These are phyloP conservation scores for Sternarchorhynchus goeldii DNA, from an alignment of 2,797 vertebrate genomes.

Conservation along the genomic window DNA sequence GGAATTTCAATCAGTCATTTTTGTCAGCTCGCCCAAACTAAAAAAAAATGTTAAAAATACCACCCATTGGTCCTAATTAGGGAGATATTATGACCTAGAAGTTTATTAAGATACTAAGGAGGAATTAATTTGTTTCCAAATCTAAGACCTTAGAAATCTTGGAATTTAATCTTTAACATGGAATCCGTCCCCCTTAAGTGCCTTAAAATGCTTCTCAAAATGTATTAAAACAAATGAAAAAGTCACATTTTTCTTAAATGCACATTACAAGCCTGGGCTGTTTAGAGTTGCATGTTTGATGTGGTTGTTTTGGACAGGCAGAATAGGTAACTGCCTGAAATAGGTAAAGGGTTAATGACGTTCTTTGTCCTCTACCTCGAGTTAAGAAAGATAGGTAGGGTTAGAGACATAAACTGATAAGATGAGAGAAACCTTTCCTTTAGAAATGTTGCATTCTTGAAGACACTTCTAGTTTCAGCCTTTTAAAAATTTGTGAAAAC, in stretches of 20 bases:
- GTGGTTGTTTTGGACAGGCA: too few species aligned
- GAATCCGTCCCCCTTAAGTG: slow-evolving; percentile 1
- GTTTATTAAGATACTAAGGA: slow-evolving; percentile 40
- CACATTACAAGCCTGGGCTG: background rate
- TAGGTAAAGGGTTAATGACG: too few species aligned
- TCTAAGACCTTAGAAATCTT: background rate
- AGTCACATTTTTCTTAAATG: background rate
- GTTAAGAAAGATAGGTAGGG: too few species aligned
- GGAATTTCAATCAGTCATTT: slow-evolving; percentile 76
- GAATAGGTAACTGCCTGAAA: too few species aligned
- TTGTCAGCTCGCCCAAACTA: slow-evolving; percentile 63
- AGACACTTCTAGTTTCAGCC: slow-evolving; percentile 48
- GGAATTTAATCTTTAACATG: slow-evolving; percentile 1
- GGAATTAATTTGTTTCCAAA: background rate
- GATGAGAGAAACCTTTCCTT: slow-evolving; percentile 44
- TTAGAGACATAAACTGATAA: background rate
- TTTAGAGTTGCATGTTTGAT: background rate
- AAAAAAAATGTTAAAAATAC: slow-evolving; percentile 48
- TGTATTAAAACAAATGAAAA: too few species aligned
- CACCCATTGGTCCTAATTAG: slow-evolving; percentile 34
- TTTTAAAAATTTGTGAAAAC: slow-evolving; percentile 77
- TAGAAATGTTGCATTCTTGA: slow-evolving; percentile 48
- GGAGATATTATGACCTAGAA: slow-evolving; percentile 34
- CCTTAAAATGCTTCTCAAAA: background rate
- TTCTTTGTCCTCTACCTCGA: too few species aligned